Conservation (phyloP, 2,888 invertebrate species). For the Lordiphosa andalusiaca region DNA sequence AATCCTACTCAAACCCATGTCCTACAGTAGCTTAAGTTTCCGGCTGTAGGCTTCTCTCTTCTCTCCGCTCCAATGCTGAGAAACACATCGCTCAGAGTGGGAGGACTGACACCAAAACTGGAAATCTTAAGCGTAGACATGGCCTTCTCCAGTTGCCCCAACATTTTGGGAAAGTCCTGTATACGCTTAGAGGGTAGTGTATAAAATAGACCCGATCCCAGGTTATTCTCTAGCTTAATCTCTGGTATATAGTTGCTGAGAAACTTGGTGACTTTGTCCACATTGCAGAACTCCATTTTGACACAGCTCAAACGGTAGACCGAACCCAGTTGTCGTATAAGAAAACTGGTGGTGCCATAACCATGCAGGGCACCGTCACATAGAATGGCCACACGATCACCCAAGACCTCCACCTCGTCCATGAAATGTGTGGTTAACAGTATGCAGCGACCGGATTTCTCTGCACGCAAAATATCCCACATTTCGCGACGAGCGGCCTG, state of each 20-base stretch:
- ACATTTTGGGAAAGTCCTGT: conserved; percentile 83
- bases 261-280: conserved; percentile 81
- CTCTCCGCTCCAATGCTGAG: conserved; percentile 83
- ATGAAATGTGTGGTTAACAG: conserved; percentile 91
- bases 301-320: conserved; percentile 85
- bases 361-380: conserved; percentile 88
- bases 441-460: conserved; percentile 87
- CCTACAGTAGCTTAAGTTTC: neutral
- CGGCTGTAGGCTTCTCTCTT: neutral
- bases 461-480: conserved; percentile 88
- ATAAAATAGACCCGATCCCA: conserved; percentile 86
- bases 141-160: conserved; percentile 84
- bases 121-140: conserved; percentile 83
- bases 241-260: conserved; percentile 83
- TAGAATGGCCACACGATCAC: conserved; percentile 89
- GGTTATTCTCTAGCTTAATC: conserved; percentile 84
- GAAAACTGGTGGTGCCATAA: conserved; percentile 87
- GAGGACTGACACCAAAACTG: conserved; percentile 89
- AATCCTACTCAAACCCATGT: no score
- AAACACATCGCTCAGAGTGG: conserved; percentile 92
- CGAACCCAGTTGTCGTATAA: conserved; percentile 89
- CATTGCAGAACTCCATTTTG: conserved; percentile 78
- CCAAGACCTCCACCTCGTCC: conserved; percentile 92
- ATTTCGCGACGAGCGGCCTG: conserved; percentile 89
- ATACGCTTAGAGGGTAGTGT: conserved; percentile 83